Base-by-base conservation (phyloP, 2,113 vertebrate genomes). In the Sapajus apella region DNA sequence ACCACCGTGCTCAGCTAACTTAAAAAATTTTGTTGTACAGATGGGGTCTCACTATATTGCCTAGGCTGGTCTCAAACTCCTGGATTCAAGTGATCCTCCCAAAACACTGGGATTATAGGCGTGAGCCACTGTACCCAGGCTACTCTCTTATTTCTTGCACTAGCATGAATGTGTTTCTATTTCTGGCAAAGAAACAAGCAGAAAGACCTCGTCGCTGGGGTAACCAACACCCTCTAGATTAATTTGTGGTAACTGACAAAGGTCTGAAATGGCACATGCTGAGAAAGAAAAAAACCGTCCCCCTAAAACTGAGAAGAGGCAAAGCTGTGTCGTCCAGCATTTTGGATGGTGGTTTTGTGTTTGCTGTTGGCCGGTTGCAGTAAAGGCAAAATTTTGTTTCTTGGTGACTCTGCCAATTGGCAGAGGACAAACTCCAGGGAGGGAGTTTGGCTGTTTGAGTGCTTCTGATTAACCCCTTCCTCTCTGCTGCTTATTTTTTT, bases 291-390 rank as follows among this genome's bases (percentile, higher is more conserved):
- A 93, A 17, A n/a, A 3, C 16, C 16, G 1, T 35, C 18, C 47
- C 61, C 8, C 23, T 13, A 21, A 87, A 30, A 23, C 40, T 4
- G 9, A 32, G 30, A 81, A 27, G 90, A 75, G 27, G 40, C 35
- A 56, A 61, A 50, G 21, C 12, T 27, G 21, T 18, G 23, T 52
- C 2, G 1, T 50, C 50, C 40, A 10, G 47, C 21, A 52, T 66
- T 43, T 70, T 35, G 50, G 27, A 32, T 14, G 20, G 32, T 13
- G 37, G 18, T 21, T 40, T 66, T 3, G 40, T 1, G 3, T 32
- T 50, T 58, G n/a, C 70, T 0, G 16, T n/a, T 0, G 17, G 70
- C 20, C 1, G 0, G 35, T 43, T 35, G 52, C 10, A 2, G 47
- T 5, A 45, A 25, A 66, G 25, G 6, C 7, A 76, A 30, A 86